These are phyloP conservation scores for Apomyelois bistriatella DNA, from an alignment of 2,888 invertebrate genomes.

Conservation along the genomic window DNA sequence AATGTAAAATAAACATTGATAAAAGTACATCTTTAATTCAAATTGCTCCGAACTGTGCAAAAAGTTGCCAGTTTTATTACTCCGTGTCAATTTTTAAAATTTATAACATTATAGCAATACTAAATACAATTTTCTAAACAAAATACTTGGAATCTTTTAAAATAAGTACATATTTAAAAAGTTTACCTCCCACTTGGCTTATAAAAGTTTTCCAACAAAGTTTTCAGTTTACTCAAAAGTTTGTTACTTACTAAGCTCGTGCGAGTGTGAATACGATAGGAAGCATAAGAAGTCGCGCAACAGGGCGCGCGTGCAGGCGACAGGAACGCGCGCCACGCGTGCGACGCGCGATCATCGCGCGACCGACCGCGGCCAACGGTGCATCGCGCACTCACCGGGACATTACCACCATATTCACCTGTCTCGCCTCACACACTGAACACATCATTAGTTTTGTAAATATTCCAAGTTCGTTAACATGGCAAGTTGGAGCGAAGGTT, in stretches of 20 bases:
- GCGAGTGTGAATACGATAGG: slow-evolving; percentile 43
- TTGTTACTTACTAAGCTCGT: slow-evolving; percentile 63
- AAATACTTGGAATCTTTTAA: too few relatives aligned
- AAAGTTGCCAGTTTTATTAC: too few relatives aligned
- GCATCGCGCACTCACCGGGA: slow-evolving; percentile 62
- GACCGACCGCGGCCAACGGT: slow-evolving; percentile 44
- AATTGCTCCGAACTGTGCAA: too few relatives aligned
- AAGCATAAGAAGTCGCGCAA: slow-evolving; percentile 41
- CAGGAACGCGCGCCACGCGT: slow-evolving; percentile 40
- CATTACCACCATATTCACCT: slow-evolving; percentile 24
- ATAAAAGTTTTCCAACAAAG: too few relatives aligned
- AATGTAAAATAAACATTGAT: too few relatives aligned
- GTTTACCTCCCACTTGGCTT: too few relatives aligned
- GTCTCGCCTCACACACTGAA: slow-evolving; percentile 22
- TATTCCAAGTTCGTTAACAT: slow-evolving; percentile 14
- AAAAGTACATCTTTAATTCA: too few relatives aligned
- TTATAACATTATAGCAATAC: background rate
- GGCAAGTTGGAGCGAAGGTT: slow-evolving; percentile 12
- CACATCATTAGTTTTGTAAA: slow-evolving; percentile 10
- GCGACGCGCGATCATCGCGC: slow-evolving; percentile 72
- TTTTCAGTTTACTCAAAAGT: slow-evolving; percentile 6
- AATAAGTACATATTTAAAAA: too few relatives aligned
- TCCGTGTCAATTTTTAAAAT: too few relatives aligned
- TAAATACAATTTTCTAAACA: background rate
- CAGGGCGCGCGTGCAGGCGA: slow-evolving; percentile 37